A percentile compares a stretch with the other conserved stretches of the same genome.
Evolutionary conservation across 2,888 invertebrate species (phyloP).

Genomic region (Diarsia dahlii): DNA sequence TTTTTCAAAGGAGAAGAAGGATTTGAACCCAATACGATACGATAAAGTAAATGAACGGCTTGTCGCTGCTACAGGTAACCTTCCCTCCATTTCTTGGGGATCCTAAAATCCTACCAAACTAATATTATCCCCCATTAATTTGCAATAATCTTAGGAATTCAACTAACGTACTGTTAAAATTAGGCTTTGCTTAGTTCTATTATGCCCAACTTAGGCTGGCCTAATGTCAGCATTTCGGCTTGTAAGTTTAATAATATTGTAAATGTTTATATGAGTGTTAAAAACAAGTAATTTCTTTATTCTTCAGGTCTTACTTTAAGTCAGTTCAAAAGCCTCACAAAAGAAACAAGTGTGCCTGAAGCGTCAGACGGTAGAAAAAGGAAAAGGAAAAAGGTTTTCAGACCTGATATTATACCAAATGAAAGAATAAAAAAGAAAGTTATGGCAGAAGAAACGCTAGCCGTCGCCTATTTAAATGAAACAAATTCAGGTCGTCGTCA

Average conservation of each 20-base stretch:
- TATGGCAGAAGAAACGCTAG: neutral
- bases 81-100: neutral
- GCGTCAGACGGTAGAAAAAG: slow-evolving; percentile 2
- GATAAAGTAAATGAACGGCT: slow-evolving; percentile 24
- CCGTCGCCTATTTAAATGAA: slow-evolving; percentile 2
- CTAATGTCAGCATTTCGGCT: neutral
- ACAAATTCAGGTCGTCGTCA: neutral
- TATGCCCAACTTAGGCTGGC: no score
- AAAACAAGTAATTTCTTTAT: neutral
- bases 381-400: slow-evolving; percentile 1
- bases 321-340: slow-evolving; percentile 18
- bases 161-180: neutral
- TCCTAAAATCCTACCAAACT: neutral
- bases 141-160: neutral
- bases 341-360: slow-evolving; percentile 11
- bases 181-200: no score
- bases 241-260: neutral
- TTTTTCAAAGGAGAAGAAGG: slow-evolving; percentile 20
- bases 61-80: slow-evolving; percentile 18
- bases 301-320: slow-evolving; percentile 18
- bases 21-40: slow-evolving; percentile 5
- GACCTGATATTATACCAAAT: neutral
- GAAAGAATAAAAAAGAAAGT: neutral
- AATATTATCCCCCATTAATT: neutral
- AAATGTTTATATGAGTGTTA: neutral